Conservation (phyloP, 2,113 vertebrate species). For the Scomber colias region DNA sequence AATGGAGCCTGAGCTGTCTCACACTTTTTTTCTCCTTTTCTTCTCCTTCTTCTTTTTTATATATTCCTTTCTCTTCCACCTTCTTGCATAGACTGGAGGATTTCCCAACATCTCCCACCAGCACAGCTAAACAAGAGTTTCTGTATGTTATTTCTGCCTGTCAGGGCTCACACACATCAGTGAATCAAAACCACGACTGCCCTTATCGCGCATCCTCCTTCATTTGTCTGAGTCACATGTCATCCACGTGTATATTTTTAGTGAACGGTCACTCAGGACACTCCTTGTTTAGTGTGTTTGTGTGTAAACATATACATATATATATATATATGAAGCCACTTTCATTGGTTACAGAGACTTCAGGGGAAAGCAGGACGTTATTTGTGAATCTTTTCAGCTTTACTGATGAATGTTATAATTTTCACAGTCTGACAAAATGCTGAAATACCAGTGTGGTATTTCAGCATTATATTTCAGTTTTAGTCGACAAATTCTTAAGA, state of each 20-base stretch:
- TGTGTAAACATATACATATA: background rate
- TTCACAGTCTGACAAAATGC: background rate
- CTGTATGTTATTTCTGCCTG: slow-evolving; percentile 92
- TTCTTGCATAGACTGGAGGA: slow-evolving; percentile 97
- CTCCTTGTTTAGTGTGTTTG: background rate
- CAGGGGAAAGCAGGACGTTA: background rate
- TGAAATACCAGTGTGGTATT: slow-evolving; percentile 18
- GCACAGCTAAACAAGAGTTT: slow-evolving; percentile 99
- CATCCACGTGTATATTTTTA: slow-evolving; percentile 34
- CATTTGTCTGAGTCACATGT: slow-evolving; percentile 56
- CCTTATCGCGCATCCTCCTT: slow-evolving; percentile 29
- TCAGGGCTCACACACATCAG: slow-evolving; percentile 67
- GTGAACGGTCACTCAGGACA: background rate
- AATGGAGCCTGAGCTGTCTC: slow-evolving; percentile 31
- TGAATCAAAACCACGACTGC: slow-evolving; percentile 40
- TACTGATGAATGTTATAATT: too few relatives aligned
- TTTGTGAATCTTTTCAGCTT: background rate
- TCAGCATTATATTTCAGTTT: background rate
- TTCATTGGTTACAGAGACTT: background rate
- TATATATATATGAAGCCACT: slow-evolving; percentile 10
- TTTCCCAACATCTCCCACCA: slow-evolving; percentile 99
- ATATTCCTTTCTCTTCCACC: slow-evolving; percentile 83
- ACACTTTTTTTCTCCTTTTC: slow-evolving; percentile 66
- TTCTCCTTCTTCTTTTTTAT: slow-evolving; percentile 37
- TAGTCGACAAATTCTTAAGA: background rate